Conservation (phyloP, 2,797 vertebrate genomes). For the Pteronotus mesoamericanus region DNA sequence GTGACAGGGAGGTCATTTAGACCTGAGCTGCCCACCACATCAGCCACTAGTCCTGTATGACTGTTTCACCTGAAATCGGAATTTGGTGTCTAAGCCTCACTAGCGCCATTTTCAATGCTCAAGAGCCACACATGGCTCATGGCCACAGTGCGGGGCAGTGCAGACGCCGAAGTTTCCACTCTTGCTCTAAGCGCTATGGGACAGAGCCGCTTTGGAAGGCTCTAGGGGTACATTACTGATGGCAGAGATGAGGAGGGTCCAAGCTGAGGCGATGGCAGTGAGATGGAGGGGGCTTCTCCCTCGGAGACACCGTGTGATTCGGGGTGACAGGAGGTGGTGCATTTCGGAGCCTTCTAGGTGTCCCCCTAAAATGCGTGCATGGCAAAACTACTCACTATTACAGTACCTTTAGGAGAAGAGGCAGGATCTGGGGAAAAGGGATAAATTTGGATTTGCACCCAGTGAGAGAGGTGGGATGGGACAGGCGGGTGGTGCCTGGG, state of each 20-base stretch:
- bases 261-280: neutral
- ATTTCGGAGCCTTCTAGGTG: neutral
- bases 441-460: neutral
- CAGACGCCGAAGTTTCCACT: neutral
- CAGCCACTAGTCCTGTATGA: neutral
- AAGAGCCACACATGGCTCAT: neutral
- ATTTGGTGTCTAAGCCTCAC: neutral
- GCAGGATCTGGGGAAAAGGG: neutral
- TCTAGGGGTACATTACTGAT: fast-evolving
- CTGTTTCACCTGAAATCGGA: neutral
- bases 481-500: neutral
- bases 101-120: neutral
- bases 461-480: neutral
- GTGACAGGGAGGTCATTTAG: neutral
- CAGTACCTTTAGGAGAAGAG: neutral
- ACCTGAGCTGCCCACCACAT: neutral
- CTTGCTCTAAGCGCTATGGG: neutral
- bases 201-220: neutral
- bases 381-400: neutral
- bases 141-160: neutral
- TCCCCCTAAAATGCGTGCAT: neutral
- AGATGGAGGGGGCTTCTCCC: neutral
- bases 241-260: neutral
- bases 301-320: neutral
- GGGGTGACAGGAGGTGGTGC: too few species aligned